These are phyloP conservation scores for Marcusenius ussheri DNA, from an alignment of 2,113 vertebrate genomes.

Conservation along the genomic window DNA sequence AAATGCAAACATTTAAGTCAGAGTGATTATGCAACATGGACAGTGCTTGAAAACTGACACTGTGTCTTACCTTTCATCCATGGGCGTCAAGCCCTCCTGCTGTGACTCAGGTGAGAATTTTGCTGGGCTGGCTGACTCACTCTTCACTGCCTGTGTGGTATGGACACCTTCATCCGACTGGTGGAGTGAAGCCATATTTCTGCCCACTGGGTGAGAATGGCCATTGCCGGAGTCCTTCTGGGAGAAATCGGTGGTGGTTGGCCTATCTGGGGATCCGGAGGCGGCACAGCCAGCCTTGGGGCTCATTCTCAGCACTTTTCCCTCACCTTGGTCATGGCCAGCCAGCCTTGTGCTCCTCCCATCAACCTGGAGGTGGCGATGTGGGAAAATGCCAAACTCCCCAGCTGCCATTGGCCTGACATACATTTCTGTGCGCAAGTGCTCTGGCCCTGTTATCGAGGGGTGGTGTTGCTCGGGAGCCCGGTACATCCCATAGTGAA, in stretches of 20 bases:
- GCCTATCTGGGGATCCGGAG: constrained; percentile 85
- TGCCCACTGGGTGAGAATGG: constrained; percentile 20
- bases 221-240: constrained; percentile 61
- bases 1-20: background rate
- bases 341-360: constrained; percentile 25
- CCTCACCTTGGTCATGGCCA: constrained; percentile 45
- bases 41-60: background rate
- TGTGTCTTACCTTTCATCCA: constrained; percentile 1
- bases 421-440: constrained; percentile 55
- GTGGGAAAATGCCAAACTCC: constrained; percentile 58
- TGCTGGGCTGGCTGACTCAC: constrained; percentile 37
- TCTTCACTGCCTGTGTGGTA: constrained; percentile 42
- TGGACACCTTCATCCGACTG: constrained; percentile 48
- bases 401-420: constrained; percentile 54
- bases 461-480: constrained; percentile 52
- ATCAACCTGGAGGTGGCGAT: constrained; percentile 27
- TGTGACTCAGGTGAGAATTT: constrained; percentile 27
- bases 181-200: constrained; percentile 29
- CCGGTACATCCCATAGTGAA: constrained; percentile 76
- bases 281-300: constrained; percentile 81
- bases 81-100: constrained; percentile 38
- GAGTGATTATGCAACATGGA: background rate
- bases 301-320: constrained; percentile 75
- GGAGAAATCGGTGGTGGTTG: constrained; percentile 71
- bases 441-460: constrained; percentile 46